phyloP scores from a whole-genome alignment of 2,113 vertebrate species.

The Onychostruthus taczanowskii region DNA sequence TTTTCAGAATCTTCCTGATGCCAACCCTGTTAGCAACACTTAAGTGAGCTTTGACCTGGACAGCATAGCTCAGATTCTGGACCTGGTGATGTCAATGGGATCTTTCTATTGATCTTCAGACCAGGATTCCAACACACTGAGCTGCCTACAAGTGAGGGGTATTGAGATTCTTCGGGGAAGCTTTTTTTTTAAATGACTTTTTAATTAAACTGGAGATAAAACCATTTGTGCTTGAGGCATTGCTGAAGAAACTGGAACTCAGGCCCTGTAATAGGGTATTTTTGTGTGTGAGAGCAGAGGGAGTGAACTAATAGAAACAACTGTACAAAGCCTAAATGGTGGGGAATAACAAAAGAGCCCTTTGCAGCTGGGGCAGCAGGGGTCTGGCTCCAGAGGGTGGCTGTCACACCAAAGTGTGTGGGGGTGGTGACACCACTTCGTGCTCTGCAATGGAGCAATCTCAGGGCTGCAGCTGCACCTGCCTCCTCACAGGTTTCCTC shows the following conservation, averaged over 20 bases:
- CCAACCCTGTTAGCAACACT: not conserved
- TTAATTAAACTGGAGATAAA: not conserved
- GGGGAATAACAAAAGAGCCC: not conserved
- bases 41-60: not conserved
- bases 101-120: not conserved
- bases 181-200: not conserved
- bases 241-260: not conserved
- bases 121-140: not conserved
- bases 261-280: not conserved
- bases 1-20: not conserved
- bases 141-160: not conserved
- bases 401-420: not conserved
- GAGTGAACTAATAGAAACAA: not conserved
- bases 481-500: not conserved
- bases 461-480: not conserved
- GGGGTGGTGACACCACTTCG: not conserved
- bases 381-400: rapidly evolving
- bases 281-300: not conserved
- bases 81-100: not conserved
- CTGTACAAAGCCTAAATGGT: not conserved
- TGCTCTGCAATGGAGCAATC: rapidly evolving
- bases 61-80: not conserved
- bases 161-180: not conserved
- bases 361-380: not conserved
- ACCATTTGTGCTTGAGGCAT: not conserved